A percentile compares a stretch with the other conserved stretches of the same genome.
Conservation (phyloP, 2,888 invertebrate species). For the Acanthosoma haemorrhoidale region DNA sequence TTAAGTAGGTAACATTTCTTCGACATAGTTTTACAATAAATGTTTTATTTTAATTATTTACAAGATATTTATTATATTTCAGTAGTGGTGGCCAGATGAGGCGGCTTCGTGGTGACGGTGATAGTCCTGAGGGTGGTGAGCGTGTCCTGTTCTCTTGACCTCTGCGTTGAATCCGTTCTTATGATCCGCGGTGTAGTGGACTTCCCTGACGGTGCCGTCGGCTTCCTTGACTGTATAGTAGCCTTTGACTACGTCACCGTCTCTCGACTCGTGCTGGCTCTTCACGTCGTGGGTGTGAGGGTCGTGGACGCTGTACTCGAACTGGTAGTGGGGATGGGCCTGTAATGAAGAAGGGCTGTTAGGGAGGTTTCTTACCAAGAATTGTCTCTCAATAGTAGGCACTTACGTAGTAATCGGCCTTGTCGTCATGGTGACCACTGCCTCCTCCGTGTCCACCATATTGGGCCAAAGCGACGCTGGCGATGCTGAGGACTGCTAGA, state of each 20-base stretch:
- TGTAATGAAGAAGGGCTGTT: constrained; percentile 9
- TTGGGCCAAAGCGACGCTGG: not conserved
- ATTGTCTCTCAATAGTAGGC: not conserved
- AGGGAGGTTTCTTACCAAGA: not conserved
- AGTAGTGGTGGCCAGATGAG: not conserved
- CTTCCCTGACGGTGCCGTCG: constrained; percentile 42
- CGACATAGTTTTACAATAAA: not conserved
- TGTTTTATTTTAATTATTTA: not conserved
- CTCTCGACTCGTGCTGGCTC: constrained; percentile 41
- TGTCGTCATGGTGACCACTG: not conserved
- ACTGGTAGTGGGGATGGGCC: constrained; percentile 42
- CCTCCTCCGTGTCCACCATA: not conserved
- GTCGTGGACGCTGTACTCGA: constrained; percentile 42
- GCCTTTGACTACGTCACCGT: constrained; percentile 42
- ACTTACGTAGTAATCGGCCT: constrained; percentile 33
- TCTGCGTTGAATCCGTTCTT: constrained; percentile 43
- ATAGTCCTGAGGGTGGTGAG: constrained; percentile 38
- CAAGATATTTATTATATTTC: not conserved
- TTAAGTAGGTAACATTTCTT: no score
- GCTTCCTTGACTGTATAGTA: constrained; percentile 42
- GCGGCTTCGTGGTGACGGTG: not conserved
- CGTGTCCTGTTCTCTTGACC: constrained; percentile 41
- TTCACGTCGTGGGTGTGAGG: constrained; percentile 42
- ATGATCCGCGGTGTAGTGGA: constrained; percentile 42
- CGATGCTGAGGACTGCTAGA: not conserved